Base-by-base conservation (phyloP, 2,888 invertebrate species). In the Tinea semifulvella region DNA sequence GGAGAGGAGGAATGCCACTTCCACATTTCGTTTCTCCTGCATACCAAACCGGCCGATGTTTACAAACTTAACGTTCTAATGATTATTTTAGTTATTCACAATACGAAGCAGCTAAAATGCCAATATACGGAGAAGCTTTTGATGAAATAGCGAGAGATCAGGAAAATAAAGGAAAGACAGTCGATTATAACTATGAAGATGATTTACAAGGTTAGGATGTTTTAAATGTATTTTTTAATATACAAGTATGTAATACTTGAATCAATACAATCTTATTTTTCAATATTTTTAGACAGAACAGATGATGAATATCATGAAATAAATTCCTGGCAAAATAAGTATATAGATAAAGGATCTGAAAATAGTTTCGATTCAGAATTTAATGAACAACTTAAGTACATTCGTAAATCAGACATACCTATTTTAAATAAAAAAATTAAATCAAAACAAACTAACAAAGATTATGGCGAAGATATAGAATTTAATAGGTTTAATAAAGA, bases 121-220 rank as follows among this genome's bases (percentile, higher is more conserved):
- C 76, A 6, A 62, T 61, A 44, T 76, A 76, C 52, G 68, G 56
- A 19, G 56, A 52, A 18, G 55, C 19, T 19, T 20, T 38, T 22
- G 44, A 47, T 43, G 38, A 47, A 46, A 46, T 50, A 47, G n/a
- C 46, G 19, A 45, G 44, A 42, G 51, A 52, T 3, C 65, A 65
- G 5, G 71, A 71, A 44, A 72, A 74, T 49, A 58, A 53, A 28
- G 67, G 64, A 4, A 67, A 57, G 43, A 57, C 69, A 36, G 65
- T 60, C 2, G 71, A 75, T 53, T 75, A 75, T 52, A 69, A 68
- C 50, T 68, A 65, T 49, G 67, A 68, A 26, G 72, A 71, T 39
- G 61, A 65, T 19, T 39, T 52, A 22, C 52, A 47, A 39, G 59
- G 65, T 67, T 43, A 46, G 51, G 31, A 22, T 22, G 10, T 26